phyloP scores from a whole-genome alignment of 2,888 invertebrate species.

The Polymixis flavicincta region DNA sequence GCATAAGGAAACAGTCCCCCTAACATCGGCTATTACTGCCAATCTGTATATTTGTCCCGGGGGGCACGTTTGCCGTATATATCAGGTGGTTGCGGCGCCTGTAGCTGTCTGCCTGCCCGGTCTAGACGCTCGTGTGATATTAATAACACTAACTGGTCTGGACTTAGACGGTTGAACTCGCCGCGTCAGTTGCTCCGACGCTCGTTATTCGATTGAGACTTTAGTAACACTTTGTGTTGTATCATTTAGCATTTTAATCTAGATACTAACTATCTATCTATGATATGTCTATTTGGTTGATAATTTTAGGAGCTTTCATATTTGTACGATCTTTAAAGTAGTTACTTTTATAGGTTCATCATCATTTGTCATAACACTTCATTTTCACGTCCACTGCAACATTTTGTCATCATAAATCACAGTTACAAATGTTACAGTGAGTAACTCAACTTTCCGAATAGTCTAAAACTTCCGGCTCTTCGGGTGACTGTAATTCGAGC shows the following conservation, averaged over 20 bases:
- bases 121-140: conserved; percentile 63
- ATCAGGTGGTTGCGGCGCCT: conserved; percentile 58
- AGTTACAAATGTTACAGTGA: conserved; percentile 1
- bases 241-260: conserved; percentile 14
- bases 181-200: conserved; percentile 26
- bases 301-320: not conserved
- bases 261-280: not conserved
- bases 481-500: conserved; percentile 16
- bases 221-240: conserved; percentile 25
- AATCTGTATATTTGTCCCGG: conserved; percentile 65
- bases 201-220: conserved; percentile 25
- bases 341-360: not conserved
- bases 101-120: conserved; percentile 48
- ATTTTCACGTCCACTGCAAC: not conserved
- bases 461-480: conserved; percentile 20
- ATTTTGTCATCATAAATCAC: conserved; percentile 1
- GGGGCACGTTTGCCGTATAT: conserved; percentile 63
- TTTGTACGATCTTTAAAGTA: not conserved
- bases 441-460: conserved; percentile 12
- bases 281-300: not conserved
- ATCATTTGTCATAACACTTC: not conserved
- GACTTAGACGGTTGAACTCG: conserved; percentile 53
- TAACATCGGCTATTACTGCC: conserved; percentile 53
- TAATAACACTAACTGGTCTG: conserved; percentile 63
- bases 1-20: conserved; percentile 57